phyloP scores from a whole-genome alignment of 2,113 vertebrate species.

The Oreochromis spilurus region DNA sequence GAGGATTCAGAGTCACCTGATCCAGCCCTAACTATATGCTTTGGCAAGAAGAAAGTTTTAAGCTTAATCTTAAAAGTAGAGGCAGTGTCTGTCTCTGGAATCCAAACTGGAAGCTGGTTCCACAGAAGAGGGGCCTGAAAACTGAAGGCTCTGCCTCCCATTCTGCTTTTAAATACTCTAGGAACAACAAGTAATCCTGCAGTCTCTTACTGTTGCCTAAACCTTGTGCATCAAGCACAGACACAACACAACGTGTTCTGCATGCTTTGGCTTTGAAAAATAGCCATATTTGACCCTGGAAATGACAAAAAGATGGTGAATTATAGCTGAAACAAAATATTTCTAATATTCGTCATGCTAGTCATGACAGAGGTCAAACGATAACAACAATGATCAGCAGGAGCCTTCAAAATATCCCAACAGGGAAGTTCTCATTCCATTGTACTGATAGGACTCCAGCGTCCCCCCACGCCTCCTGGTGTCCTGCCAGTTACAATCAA shows the following conservation, averaged over 20 bases:
- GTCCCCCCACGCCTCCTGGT: neutral
- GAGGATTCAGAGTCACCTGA: neutral
- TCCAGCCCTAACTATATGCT: accelerated
- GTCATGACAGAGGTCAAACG: neutral
- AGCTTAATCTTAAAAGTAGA: neutral
- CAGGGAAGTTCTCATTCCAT: neutral
- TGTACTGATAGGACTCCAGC: neutral
- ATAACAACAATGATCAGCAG: neutral
- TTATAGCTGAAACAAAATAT: neutral
- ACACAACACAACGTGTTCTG: neutral
- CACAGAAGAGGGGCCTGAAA: neutral
- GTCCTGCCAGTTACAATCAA: constrained; percentile 30
- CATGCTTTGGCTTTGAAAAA: neutral
- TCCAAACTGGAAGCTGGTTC: neutral
- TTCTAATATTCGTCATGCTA: neutral
- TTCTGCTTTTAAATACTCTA: neutral
- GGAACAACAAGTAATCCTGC: neutral
- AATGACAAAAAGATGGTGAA: accelerated
- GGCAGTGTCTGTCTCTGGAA: accelerated
- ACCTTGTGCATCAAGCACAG: neutral
- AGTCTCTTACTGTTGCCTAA: neutral
- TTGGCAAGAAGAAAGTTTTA: neutral
- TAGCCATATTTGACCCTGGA: neutral
- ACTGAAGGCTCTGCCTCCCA: neutral
- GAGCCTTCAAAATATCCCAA: neutral